phyloP scores from a whole-genome alignment of 2,888 invertebrate genomes.

The Thera britannica region DNA sequence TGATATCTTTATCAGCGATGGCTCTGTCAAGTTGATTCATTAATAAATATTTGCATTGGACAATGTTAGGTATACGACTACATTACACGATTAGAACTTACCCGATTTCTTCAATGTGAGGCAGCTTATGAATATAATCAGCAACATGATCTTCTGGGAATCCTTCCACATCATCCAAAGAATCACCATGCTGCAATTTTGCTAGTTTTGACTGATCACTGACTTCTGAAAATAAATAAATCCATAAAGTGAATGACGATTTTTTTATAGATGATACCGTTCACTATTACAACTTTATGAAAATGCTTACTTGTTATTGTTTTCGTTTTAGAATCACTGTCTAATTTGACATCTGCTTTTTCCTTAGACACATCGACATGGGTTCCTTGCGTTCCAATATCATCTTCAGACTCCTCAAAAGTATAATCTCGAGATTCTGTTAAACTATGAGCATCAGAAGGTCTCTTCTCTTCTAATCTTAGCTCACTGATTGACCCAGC shows the following conservation, averaged over 20 bases:
- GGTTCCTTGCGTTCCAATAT: conserved; percentile 75
- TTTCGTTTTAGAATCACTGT: conserved; percentile 59
- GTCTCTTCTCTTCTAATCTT: conserved; percentile 76
- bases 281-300: background rate
- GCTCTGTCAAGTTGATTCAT: conserved; percentile 50
- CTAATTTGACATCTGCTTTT: conserved; percentile 60
- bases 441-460: conserved; percentile 79
- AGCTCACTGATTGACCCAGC: conserved; percentile 75
- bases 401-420: conserved; percentile 82
- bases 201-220: conserved; percentile 62
- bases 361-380: conserved; percentile 70
- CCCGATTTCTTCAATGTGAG: conserved; percentile 80
- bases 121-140: conserved; percentile 76
- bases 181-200: conserved; percentile 77
- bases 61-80: background rate
- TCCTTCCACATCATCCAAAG: conserved; percentile 81
- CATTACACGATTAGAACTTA: conserved; percentile 43
- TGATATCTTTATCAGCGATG: conserved; percentile 61
- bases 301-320: conserved; percentile 48
- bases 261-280: background rate
- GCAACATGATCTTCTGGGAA: conserved; percentile 80
- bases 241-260: background rate
- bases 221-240: conserved; percentile 40
- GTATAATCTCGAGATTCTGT: conserved; percentile 82
- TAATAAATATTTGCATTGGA: background rate